A percentile compares a stretch with the other conserved stretches of the same genome.
These are phyloP conservation scores for Bombus terrestris DNA, from an alignment of 1,140 invertebrate species.

Conservation along the genomic window DNA sequence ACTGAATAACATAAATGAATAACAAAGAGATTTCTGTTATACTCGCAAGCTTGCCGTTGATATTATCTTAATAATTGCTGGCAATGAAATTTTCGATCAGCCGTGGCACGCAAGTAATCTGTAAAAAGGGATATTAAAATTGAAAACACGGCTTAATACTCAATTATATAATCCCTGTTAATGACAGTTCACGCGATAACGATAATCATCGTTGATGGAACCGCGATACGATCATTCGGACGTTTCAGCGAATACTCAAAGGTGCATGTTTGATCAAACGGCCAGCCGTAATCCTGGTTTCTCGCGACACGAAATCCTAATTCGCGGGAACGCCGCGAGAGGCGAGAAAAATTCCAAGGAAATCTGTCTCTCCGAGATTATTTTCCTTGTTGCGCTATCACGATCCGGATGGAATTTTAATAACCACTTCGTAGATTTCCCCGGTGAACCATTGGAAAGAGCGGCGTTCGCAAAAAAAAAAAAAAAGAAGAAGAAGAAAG, in stretches of 20 bases:
- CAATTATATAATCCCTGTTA: not conserved
- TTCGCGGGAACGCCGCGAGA: not conserved
- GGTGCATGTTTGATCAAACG: not conserved
- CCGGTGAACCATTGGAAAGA: constrained; percentile 53
- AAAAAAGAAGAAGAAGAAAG: not conserved
- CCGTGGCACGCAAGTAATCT: not conserved
- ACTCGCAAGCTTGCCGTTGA: too few relatives aligned
- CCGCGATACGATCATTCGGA: not conserved
- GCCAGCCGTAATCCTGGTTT: not conserved
- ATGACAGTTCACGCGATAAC: not conserved
- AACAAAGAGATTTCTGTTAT: too few relatives aligned
- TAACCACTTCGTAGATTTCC: constrained; percentile 67
- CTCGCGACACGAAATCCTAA: not conserved
- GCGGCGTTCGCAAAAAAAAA: constrained; percentile 15
- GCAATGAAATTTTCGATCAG: not conserved
- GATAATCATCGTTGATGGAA: not conserved
- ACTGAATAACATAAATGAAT: too few relatives aligned
- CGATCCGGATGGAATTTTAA: constrained; percentile 65
- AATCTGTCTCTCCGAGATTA: constrained; percentile 57
- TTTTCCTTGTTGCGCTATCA: constrained; percentile 65
- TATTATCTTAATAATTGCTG: not conserved
- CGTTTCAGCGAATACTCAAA: not conserved
- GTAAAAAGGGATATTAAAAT: not conserved
- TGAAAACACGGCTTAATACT: not conserved
- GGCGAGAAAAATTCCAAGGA: constrained; percentile 37